Conservation (phyloP, 2,113 vertebrate species). For the Pavo muticus region DNA sequence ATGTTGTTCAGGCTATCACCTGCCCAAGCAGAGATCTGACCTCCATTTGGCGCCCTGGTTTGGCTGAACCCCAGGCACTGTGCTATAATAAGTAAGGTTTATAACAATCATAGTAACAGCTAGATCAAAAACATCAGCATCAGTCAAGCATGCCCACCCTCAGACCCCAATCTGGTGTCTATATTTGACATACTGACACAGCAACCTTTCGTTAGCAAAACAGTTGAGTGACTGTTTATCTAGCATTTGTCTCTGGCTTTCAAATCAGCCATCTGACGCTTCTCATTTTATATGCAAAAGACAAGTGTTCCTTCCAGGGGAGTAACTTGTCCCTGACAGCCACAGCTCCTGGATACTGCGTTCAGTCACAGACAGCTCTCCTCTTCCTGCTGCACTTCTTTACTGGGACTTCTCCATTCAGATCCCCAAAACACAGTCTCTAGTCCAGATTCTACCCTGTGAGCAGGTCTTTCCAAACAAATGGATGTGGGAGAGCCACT, state of each 20-base stretch:
- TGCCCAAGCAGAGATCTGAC: not conserved
- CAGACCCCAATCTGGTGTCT: not conserved
- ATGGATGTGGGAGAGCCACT: not conserved
- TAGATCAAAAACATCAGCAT: not conserved
- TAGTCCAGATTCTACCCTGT: not conserved
- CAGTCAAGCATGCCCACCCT: not conserved
- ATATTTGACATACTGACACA: not conserved
- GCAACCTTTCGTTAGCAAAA: not conserved
- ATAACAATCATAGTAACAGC: not conserved
- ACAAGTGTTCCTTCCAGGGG: not conserved
- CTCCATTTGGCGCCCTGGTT: not conserved
- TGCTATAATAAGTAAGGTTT: not conserved
- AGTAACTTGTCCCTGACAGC: not conserved
- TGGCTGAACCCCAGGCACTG: not conserved
- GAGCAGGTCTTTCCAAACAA: not conserved
- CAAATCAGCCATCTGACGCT: not conserved
- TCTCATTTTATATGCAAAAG: not conserved
- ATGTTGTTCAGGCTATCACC: not conserved
- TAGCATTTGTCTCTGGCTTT: not conserved
- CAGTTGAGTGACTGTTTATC: not conserved
- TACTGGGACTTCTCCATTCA: not conserved
- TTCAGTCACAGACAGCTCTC: not conserved
- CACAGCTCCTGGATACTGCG: not conserved
- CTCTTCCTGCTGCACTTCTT: not conserved
- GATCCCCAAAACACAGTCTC: not conserved